Conservation (phyloP, 2,888 invertebrate genomes). For the Candidula unifasciata region DNA sequence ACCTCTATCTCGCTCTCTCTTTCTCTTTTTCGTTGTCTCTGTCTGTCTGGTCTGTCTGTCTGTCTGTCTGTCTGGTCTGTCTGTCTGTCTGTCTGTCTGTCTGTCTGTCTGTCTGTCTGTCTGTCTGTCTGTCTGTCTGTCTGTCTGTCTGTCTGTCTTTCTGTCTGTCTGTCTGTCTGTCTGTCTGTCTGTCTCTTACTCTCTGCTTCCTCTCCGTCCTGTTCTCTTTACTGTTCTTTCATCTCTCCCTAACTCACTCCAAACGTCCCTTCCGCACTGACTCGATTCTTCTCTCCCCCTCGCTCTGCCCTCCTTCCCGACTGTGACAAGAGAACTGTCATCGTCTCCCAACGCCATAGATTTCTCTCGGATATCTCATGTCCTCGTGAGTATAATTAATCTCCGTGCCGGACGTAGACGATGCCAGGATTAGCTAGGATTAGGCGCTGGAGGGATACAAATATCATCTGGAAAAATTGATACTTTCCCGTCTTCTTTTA, state of each 20-base stretch:
- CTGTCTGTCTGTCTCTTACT: not conserved
- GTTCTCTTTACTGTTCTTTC: not conserved
- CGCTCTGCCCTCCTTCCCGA: too few species aligned
- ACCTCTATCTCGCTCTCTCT: too few species aligned
- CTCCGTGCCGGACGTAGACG: slow-evolving; percentile 21
- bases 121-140: not conserved
- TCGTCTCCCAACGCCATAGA: too few species aligned
- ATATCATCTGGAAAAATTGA: slow-evolving; percentile 27
- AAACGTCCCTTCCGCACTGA: too few species aligned
- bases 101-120: too few species aligned
- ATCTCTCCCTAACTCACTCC: too few species aligned
- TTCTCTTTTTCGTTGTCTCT: too few species aligned
- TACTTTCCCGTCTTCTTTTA: not conserved
- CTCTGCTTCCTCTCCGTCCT: not conserved
- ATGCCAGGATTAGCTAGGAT: slow-evolving; percentile 12
- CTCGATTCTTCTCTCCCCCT: not conserved
- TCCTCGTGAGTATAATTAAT: slow-evolving; percentile 35
- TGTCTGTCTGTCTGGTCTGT: too few species aligned
- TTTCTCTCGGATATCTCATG: not conserved
- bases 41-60: too few species aligned
- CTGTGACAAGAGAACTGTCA: too few species aligned
- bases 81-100: too few species aligned
- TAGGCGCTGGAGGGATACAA: slow-evolving; percentile 1
- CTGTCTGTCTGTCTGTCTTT: slow-evolving; percentile 8
- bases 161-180: not conserved